Conservation (phyloP, 2,888 invertebrate species). For the Caenorhabditis panamensis region DNA sequence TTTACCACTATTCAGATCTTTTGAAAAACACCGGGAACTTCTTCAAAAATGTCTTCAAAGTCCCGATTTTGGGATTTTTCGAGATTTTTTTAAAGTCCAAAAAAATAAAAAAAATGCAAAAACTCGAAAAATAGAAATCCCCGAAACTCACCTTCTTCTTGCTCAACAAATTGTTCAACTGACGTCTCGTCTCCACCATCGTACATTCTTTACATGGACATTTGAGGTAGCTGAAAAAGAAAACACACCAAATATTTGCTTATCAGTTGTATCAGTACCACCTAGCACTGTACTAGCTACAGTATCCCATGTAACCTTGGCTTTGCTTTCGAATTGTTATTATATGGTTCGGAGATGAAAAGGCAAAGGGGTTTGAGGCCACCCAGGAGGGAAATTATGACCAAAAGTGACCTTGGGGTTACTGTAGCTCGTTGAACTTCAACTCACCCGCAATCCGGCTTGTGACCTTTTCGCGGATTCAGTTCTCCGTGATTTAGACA, state of each 20-base stretch:
- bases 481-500: slow-evolving; percentile 78
- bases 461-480: slow-evolving; percentile 80
- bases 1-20: too few species aligned
- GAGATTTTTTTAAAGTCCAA: too few species aligned
- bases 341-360: slow-evolving; percentile 12
- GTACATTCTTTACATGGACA: slow-evolving; percentile 76
- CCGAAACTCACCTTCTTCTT: slow-evolving; percentile 56
- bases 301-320: too few species aligned
- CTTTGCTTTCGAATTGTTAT: slow-evolving; percentile 39
- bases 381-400: too few species aligned
- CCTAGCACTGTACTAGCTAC: slow-evolving; percentile 30
- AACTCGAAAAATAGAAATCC: not conserved
- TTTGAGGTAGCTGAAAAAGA: slow-evolving; percentile 68
- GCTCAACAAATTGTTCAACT: slow-evolving; percentile 77
- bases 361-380: not conserved
- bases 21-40: too few species aligned
- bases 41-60: too few species aligned
- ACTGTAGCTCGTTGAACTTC: too few species aligned
- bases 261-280: slow-evolving; percentile 14
- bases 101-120: not conserved
- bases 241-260: slow-evolving; percentile 6
- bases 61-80: too few species aligned
- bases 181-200: slow-evolving; percentile 79
- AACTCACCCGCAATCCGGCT: slow-evolving; percentile 77
- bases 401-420: not conserved